Evolutionary conservation across 2,888 invertebrate species (phyloP), one percentile per base, ranked within the genome.

Genomic region (Dasypogon diadema): DNA sequence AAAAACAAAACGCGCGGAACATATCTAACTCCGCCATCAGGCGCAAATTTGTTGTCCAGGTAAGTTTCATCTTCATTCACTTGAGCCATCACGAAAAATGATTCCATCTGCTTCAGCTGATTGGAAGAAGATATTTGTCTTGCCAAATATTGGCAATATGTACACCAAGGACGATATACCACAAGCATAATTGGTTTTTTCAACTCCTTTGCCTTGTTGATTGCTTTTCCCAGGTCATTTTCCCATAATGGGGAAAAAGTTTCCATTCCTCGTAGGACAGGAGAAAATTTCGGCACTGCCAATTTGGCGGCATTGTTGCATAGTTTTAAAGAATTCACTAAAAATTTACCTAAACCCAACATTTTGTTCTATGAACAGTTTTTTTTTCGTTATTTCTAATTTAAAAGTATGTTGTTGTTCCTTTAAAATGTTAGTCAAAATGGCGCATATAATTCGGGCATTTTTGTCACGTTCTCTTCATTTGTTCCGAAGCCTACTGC

Each of bases 121-220:
- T 26, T 2, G 1, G 34, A 55, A 0, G 1, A 10, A 2, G 18
- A 4, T 18, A 73, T 73, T 22, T 55, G 22, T 22, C 18, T 34
- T 1, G 72, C 6, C 6, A 73, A 21, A 18, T 48, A 24, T 34
- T 48, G 58, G 16, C 74, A 74, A 12, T 30, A 42, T 21, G 24
- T 30, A 58, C 74, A 74, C 74, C 74, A 74, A 12, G 74, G 48
- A 2, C 58, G 58, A 12, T 60, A 48, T 16, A 60, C 14, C 1
- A 74, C 58, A 3, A 74, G 26, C 74, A 74, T 74, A 1, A 74
- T 18, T 34, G 74, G 74, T 26, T 74, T 74, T 6, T 60, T 37
- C 10, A 24, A 1, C 1, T 46, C 21, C 30, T 26, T 74, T n/a
- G 60, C 74, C 18, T 0, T 30, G 6, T 0, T 14, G 2, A 74